Evolutionary conservation across 1,140 invertebrate species (phyloP).

Genomic region (Metaphire vulgaris): DNA sequence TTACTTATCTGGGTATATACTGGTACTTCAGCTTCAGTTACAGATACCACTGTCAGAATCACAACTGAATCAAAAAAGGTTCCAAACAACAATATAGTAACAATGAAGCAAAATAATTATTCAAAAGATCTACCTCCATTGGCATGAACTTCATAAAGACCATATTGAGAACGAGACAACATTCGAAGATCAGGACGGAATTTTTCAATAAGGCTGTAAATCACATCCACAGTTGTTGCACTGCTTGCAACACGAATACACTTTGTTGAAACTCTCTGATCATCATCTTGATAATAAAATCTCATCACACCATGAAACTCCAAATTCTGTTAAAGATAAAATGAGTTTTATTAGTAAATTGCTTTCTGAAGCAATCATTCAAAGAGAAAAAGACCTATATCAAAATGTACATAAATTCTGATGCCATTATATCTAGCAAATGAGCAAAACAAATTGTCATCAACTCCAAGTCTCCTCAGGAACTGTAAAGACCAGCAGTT

Average conservation of each 20-base stretch:
- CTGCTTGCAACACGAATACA: constrained; percentile 94
- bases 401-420: too few relatives aligned
- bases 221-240: constrained; percentile 86
- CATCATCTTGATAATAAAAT: constrained; percentile 85
- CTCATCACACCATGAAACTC: constrained; percentile 98
- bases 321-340: constrained; percentile 67
- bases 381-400: too few relatives aligned
- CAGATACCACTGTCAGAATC: too few relatives aligned
- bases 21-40: too few relatives aligned
- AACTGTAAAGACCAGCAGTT: too few relatives aligned
- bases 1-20: too few relatives aligned
- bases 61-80: too few relatives aligned
- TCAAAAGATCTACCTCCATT: constrained; percentile 81
- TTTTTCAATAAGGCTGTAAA: constrained; percentile 95
- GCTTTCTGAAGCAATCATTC: too few relatives aligned
- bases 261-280: constrained; percentile 93
- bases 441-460: not conserved
- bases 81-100: too few relatives aligned
- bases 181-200: constrained; percentile 99
- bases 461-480: too few relatives aligned
- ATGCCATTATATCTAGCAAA: not conserved
- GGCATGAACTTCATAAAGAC: constrained; percentile 85
- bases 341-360: too few relatives aligned
- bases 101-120: too few relatives aligned
- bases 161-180: constrained; percentile 90